These are phyloP conservation scores for Sapajus apella DNA, from an alignment of 2,113 vertebrate species.

Conservation along the genomic window DNA sequence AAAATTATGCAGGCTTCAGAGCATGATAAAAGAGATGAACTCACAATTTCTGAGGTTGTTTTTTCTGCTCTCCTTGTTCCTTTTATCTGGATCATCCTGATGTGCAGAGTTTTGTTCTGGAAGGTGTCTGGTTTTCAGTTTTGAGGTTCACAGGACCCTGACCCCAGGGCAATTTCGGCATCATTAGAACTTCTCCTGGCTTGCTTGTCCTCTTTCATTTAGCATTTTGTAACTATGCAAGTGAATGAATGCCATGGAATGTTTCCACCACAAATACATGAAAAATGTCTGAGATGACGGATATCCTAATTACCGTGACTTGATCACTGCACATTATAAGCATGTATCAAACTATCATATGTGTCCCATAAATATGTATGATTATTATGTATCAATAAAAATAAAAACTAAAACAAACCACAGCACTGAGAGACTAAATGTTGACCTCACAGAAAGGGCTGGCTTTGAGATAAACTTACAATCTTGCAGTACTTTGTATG, in stretches of 20 bases:
- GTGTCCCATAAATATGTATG: too few relatives aligned
- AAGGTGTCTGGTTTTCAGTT: background rate
- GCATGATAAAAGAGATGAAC: background rate
- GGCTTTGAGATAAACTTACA: too few relatives aligned
- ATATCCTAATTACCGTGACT: too few relatives aligned
- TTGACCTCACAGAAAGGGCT: fast-evolving
- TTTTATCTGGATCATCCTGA: background rate
- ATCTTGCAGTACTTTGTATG: too few relatives aligned
- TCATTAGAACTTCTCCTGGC: background rate
- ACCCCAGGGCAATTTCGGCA: too few relatives aligned
- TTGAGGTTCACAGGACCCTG: background rate
- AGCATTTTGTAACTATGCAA: background rate
- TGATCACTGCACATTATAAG: too few relatives aligned
- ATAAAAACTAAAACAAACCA: background rate
- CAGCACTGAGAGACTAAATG: background rate
- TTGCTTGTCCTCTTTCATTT: background rate
- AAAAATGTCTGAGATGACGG: too few relatives aligned
- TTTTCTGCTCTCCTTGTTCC: background rate
- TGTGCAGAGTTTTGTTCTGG: background rate
- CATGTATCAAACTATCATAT: background rate
- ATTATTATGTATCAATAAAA: background rate
- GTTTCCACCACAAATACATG: background rate
- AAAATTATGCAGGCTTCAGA: background rate
- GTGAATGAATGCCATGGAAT: background rate
- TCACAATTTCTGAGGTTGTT: background rate